phyloP scores from a whole-genome alignment of 1,140 invertebrate species.

The Drusus annulatus region DNA sequence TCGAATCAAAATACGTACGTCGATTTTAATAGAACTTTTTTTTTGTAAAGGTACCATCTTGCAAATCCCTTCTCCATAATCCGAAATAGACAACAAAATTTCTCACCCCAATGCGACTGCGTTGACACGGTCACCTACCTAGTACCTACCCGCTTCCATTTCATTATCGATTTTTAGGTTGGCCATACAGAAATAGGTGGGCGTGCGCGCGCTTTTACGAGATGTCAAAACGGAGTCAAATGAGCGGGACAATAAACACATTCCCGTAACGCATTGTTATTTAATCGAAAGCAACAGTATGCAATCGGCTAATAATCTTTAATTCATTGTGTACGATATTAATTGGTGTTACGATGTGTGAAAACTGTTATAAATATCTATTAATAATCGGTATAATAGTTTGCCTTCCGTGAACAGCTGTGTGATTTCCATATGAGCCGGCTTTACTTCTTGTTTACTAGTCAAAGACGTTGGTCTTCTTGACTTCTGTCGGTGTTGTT shows the following conservation, averaged over 20 bases:
- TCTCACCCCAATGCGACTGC: slow-evolving; percentile 9
- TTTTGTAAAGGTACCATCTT: too few species aligned
- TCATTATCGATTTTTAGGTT: slow-evolving; percentile 35
- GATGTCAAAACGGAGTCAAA: not conserved
- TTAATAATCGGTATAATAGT: too few species aligned
- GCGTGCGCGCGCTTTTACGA: slow-evolving; percentile 38
- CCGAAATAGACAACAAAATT: not conserved
- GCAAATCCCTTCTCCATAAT: not conserved
- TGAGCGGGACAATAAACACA: too few species aligned
- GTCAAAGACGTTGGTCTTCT: slow-evolving; percentile 5
- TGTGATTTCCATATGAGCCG: not conserved
- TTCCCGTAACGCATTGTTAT: too few species aligned
- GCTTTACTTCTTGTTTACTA: slow-evolving; percentile 22
- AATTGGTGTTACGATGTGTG: too few species aligned
- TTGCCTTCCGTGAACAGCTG: slow-evolving; percentile 3
- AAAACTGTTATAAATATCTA: too few species aligned
- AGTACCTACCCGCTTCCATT: not conserved
- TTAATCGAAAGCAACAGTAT: too few species aligned
- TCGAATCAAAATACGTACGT: too few species aligned
- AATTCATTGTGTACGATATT: too few species aligned
- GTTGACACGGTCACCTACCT: slow-evolving; percentile 35
- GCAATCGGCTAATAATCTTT: too few species aligned
- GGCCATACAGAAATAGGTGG: slow-evolving; percentile 11
- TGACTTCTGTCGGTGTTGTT: not conserved
- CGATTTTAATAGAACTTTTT: too few species aligned